These are phyloP conservation scores for Acholoe squamosa DNA, from an alignment of 2,888 invertebrate genomes.

Conservation along the genomic window DNA sequence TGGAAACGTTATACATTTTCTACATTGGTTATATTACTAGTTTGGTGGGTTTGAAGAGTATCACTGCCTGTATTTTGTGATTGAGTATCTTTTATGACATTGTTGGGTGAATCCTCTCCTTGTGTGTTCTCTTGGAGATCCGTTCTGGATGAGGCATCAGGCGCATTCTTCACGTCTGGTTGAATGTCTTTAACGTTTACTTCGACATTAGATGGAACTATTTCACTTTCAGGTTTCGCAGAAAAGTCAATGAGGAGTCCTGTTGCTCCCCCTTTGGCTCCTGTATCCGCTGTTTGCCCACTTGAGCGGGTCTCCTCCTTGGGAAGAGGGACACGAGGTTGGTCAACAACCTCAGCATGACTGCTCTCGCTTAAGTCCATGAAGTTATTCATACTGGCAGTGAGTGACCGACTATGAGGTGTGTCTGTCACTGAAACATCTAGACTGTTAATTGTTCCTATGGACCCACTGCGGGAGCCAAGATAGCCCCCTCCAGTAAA, in stretches of 20 bases:
- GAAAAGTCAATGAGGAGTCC: not conserved
- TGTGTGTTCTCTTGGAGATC: too few relatives aligned
- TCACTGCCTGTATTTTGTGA: too few relatives aligned
- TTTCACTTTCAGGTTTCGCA: not conserved
- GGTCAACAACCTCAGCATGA: not conserved
- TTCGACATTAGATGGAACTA: not conserved
- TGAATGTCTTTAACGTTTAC: not conserved
- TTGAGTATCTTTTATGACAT: too few relatives aligned
- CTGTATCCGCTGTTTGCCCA: not conserved
- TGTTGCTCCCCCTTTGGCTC: not conserved
- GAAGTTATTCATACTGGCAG: constrained; percentile 63
- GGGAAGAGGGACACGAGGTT: not conserved
- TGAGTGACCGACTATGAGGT: constrained; percentile 32
- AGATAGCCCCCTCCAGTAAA: not conserved
- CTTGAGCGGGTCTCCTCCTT: not conserved
- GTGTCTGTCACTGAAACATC: not conserved
- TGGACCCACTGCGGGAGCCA: not conserved
- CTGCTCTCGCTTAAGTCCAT: constrained; percentile 52
- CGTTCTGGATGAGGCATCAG: not conserved
- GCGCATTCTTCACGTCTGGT: not conserved
- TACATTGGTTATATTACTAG: too few relatives aligned
- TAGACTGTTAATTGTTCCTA: constrained; percentile 49
- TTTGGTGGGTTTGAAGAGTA: too few relatives aligned
- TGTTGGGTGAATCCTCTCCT: too few relatives aligned
- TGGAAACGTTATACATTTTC: too few relatives aligned